phyloP scores from a whole-genome alignment of 2,888 invertebrate species.

The Polietes domitor region DNA sequence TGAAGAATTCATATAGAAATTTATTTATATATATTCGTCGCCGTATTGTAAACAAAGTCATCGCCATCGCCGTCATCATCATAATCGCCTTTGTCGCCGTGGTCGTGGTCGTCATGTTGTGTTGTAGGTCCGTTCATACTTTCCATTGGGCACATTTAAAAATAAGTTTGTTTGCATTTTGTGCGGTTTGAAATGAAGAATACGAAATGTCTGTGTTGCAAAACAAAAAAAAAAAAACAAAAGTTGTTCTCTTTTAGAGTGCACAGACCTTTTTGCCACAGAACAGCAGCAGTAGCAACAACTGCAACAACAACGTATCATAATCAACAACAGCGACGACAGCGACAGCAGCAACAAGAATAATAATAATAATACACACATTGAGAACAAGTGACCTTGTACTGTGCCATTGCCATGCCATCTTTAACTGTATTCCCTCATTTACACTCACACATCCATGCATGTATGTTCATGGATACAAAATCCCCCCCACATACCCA shows the following conservation, averaged over 20 bases:
- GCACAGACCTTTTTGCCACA: constrained; percentile 65
- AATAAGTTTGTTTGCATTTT: constrained; percentile 34
- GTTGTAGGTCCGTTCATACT: constrained; percentile 14
- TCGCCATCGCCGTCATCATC: neutral
- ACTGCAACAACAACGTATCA: constrained; percentile 54
- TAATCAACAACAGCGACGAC: constrained; percentile 51
- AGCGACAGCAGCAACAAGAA: constrained; percentile 41
- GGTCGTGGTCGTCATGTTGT: neutral
- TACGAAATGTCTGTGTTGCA: constrained; percentile 21
- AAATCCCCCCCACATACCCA: neutral
- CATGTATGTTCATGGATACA: neutral
- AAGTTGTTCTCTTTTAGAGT: constrained; percentile 59
- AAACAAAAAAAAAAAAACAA: constrained; percentile 29
- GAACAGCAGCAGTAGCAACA: constrained; percentile 40
- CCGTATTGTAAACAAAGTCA: constrained; percentile 24
- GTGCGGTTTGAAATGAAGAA: constrained; percentile 45
- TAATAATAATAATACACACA: constrained; percentile 49
- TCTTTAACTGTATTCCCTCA: constrained; percentile 66
- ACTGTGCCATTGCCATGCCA: constrained; percentile 65
- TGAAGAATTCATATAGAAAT: neutral
- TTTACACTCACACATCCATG: constrained; percentile 18
- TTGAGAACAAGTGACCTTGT: constrained; percentile 64
- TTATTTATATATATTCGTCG: constrained; percentile 14
- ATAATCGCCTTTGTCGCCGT: constrained; percentile 12
- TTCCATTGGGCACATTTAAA: constrained; percentile 19